Percentiles rank a stretch among this genome's conserved stretches.
phyloP scores from a whole-genome alignment of 2,888 invertebrate species.

The Norana najaformis region DNA sequence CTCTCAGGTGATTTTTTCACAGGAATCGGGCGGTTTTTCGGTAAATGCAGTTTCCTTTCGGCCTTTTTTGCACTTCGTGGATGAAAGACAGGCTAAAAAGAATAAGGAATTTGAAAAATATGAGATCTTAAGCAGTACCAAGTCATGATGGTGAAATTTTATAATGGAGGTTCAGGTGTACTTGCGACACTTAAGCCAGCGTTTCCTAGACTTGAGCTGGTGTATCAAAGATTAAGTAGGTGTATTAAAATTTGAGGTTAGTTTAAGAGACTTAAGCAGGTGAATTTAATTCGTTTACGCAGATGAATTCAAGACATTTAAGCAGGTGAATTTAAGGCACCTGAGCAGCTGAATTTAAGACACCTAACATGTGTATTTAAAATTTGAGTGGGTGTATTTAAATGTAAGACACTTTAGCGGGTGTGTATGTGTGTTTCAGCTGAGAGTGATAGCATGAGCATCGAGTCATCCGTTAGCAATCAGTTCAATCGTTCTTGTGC shows the following conservation, averaged over 20 bases:
- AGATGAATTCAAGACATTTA: not conserved
- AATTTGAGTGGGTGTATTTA: not conserved
- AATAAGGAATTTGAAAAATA: no score
- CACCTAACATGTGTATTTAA: not conserved
- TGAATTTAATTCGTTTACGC: not conserved
- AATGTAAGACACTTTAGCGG: no score
- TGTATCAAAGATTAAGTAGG: no score
- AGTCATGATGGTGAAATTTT: not conserved
- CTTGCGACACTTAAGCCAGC: not conserved
- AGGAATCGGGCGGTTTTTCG: not conserved
- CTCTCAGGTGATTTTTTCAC: not conserved
- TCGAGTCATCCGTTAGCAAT: constrained; percentile 46
- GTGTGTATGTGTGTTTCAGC: constrained; percentile 36
- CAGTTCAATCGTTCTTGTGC: not conserved
- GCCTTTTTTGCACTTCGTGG: no score
- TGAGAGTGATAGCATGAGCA: constrained; percentile 59
- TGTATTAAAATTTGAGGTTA: no score
- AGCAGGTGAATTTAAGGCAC: not conserved
- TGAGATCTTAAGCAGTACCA: no score
- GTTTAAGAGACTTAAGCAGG: no score
- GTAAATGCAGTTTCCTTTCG: not conserved
- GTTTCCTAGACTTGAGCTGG: not conserved
- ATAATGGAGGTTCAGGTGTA: not conserved
- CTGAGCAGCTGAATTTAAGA: not conserved
- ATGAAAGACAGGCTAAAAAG: no score